A percentile compares a stretch with the other conserved stretches of the same genome.
Conservation (phyloP, 2,797 vertebrate species). For the Jordanella pulchra region DNA sequence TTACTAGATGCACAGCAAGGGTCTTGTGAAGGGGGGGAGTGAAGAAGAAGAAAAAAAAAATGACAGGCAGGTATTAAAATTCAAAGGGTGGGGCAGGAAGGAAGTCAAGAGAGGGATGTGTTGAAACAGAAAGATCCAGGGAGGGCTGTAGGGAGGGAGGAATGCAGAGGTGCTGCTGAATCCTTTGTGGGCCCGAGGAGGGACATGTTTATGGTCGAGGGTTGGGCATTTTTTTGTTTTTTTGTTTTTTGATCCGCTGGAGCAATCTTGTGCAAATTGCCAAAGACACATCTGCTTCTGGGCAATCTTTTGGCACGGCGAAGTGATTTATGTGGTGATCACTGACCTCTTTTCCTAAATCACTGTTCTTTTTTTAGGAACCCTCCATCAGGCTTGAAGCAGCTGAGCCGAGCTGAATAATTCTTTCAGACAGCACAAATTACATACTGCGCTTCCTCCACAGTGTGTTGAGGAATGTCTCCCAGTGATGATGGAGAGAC, state of each 20-base stretch:
- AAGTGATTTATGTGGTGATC: conserved; percentile 71
- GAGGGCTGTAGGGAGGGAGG: conserved; percentile 48
- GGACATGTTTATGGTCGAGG: conserved; percentile 76
- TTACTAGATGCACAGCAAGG: conserved; percentile 79
- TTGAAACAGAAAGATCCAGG: conserved; percentile 71
- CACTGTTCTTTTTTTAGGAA: conserved; percentile 66
- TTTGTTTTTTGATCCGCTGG: conserved; percentile 58
- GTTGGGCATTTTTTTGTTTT: conserved; percentile 53
- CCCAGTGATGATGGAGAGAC: conserved; percentile 65
- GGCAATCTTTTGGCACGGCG: conserved; percentile 51
- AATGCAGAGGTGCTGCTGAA: conserved; percentile 56
- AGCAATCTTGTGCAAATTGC: conserved; percentile 58
- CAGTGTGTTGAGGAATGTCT: conserved; percentile 67
- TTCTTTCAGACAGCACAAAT: conserved; percentile 72
- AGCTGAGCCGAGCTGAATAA: conserved; percentile 66
- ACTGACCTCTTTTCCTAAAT: conserved; percentile 64
- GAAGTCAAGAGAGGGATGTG: conserved; percentile 72
- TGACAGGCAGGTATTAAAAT: conserved; percentile 80
- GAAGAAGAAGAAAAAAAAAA: conserved; percentile 65
- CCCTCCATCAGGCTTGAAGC: conserved; percentile 63
- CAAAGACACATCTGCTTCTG: conserved; percentile 73
- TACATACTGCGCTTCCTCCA: conserved; percentile 66
- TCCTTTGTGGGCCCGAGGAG: conserved; percentile 69
- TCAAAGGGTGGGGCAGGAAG: conserved; percentile 76
- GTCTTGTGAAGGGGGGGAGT: conserved; percentile 66